Percentiles rank a stretch among this genome's conserved stretches.
Conservation (phyloP, 2,797 vertebrate genomes). For the Rhynchotus rufescens region DNA sequence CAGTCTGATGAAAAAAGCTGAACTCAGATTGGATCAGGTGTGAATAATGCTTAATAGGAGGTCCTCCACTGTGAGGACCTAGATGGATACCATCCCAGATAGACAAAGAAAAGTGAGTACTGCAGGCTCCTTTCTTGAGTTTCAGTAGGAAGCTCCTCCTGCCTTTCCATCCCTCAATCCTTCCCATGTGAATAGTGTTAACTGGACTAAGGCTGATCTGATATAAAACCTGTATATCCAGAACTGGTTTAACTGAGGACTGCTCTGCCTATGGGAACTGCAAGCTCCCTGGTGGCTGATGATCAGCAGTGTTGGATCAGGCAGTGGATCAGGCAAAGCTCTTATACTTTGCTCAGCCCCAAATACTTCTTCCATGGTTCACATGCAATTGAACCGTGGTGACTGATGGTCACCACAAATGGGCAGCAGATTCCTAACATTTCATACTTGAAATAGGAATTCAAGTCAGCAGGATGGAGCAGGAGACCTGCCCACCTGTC, state of each 20-base stretch:
- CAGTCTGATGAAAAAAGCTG: neutral
- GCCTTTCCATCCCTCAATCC: neutral
- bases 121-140: neutral
- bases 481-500: neutral
- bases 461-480: neutral
- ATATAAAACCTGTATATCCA: neutral
- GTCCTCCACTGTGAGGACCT: neutral
- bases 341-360: fast-evolving
- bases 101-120: neutral
- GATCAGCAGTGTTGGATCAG: neutral
- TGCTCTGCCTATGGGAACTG: neutral
- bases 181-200: neutral
- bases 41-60: no score
- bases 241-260: neutral
- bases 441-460: neutral
- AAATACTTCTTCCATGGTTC: neutral
- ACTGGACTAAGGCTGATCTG: neutral
- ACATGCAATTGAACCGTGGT: neutral
- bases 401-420: neutral
- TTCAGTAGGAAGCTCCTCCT: neutral
- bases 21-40: neutral
- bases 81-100: neutral
- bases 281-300: neutral
- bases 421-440: neutral
- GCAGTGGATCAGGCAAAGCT: no score